Conservation (phyloP, 2,888 invertebrate species). For the Rotaria macrura region DNA sequence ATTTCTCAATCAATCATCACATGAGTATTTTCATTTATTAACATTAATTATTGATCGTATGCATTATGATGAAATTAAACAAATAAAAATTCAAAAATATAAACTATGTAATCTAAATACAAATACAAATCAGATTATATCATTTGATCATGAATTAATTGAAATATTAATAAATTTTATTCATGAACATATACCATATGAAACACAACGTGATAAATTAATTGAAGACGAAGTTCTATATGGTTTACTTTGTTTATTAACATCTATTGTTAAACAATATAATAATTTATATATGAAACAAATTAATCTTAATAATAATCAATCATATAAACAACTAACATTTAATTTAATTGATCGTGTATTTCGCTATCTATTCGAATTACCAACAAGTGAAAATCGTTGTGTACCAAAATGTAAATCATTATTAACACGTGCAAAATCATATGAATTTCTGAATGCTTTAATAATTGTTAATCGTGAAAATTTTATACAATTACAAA, state of each 20-base stretch:
- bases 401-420: conserved; percentile 30
- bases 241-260: conserved; percentile 18
- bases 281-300: not conserved
- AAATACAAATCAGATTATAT: not conserved
- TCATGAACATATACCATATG: not conserved
- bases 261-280: conserved; percentile 9
- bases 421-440: conserved; percentile 20
- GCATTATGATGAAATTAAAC: conserved; percentile 12
- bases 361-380: not conserved
- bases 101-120: not conserved
- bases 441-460: conserved; percentile 51
- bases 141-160: not conserved
- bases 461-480: conserved; percentile 70
- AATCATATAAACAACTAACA: not conserved
- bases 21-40: conserved; percentile 20
- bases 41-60: conserved; percentile 1
- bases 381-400: conserved; percentile 7
- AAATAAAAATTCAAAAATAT: not conserved
- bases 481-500: conserved; percentile 72
- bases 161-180: conserved; percentile 4
- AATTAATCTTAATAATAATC: not conserved
- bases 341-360: conserved; percentile 5
- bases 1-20: not conserved
- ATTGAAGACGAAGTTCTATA: conserved; percentile 15
- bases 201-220: conserved; percentile 11